Evolutionary conservation across 2,888 invertebrate genomes (phyloP).

Genomic region (Yponomeuta malinellus): DNA sequence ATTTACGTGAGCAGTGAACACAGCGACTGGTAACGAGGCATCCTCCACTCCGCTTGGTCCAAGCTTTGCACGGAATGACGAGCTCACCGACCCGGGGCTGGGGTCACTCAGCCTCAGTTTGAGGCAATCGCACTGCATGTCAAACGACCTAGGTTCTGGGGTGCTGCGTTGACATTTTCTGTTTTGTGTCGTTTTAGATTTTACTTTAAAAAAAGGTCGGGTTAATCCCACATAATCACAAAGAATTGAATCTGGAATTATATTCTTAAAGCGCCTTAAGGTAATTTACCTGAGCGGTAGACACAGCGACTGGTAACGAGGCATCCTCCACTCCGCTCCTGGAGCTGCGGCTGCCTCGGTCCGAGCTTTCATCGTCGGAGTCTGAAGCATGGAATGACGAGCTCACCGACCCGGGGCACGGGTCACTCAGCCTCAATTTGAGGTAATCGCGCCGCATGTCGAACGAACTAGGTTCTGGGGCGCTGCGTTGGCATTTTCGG

Average conservation of each 20-base stretch:
- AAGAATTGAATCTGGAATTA: too few species aligned
- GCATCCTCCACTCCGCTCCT: conserved; percentile 39
- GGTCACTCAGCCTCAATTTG: conserved; percentile 65
- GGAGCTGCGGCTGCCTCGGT: conserved; percentile 43
- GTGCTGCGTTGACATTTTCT: background rate
- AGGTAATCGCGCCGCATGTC: conserved; percentile 64
- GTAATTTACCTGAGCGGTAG: conserved; percentile 44
- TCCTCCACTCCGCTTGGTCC: conserved; percentile 46
- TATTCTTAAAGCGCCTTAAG: too few species aligned
- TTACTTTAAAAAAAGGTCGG: background rate
- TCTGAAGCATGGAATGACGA: conserved; percentile 59
- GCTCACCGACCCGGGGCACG: conserved; percentile 48
- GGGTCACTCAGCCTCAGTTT: conserved; percentile 64
- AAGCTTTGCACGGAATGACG: conserved; percentile 58
- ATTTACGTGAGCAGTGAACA: conserved; percentile 40
- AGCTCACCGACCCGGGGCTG: conserved; percentile 51
- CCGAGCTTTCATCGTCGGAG: conserved; percentile 61
- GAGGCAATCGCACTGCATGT: conserved; percentile 64
- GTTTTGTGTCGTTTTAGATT: background rate
- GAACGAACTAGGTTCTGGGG: conserved; percentile 9
- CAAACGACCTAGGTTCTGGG: background rate
- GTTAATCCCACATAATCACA: too few species aligned
- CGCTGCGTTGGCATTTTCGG: background rate
- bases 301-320: conserved; percentile 42
- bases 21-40: conserved; percentile 35